Conservation (phyloP, 1,140 invertebrate species). For the Paracyclopina nana region DNA sequence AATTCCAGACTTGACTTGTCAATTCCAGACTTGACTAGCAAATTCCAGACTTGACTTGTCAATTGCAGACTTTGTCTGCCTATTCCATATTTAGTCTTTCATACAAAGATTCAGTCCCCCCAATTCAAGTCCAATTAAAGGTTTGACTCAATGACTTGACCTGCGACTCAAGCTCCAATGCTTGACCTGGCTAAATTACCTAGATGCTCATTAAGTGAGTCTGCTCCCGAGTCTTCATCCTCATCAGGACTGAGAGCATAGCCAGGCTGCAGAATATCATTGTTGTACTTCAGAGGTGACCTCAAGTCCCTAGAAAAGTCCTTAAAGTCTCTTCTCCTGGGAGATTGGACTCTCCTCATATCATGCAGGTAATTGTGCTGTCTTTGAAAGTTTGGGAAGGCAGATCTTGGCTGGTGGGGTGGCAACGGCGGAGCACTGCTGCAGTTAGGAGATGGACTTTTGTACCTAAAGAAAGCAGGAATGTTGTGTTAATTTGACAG, state of each 20-base stretch:
- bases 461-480: conserved; percentile 9
- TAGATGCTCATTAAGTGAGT: conserved; percentile 3
- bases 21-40: too few relatives aligned
- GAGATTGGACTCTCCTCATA: conserved; percentile 15
- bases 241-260: conserved; percentile 5
- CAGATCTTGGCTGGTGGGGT: neutral
- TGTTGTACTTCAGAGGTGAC: conserved; percentile 14
- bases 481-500: neutral
- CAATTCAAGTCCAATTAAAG: too few relatives aligned
- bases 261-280: too few relatives aligned
- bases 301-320: conserved; percentile 15
- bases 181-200: too few relatives aligned
- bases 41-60: too few relatives aligned
- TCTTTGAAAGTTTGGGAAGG: neutral
- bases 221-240: conserved; percentile 15
- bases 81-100: too few relatives aligned
- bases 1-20: too few relatives aligned
- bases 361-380: too few relatives aligned
- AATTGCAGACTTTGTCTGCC: too few relatives aligned
- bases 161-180: too few relatives aligned
- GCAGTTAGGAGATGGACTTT: conserved; percentile 2
- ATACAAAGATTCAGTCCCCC: too few relatives aligned
- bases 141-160: too few relatives aligned
- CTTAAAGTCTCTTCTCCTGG: conserved; percentile 13
- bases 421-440: neutral